Conservation (phyloP, 2,797 vertebrate species). For the Rousettus madagascariensis region DNA sequence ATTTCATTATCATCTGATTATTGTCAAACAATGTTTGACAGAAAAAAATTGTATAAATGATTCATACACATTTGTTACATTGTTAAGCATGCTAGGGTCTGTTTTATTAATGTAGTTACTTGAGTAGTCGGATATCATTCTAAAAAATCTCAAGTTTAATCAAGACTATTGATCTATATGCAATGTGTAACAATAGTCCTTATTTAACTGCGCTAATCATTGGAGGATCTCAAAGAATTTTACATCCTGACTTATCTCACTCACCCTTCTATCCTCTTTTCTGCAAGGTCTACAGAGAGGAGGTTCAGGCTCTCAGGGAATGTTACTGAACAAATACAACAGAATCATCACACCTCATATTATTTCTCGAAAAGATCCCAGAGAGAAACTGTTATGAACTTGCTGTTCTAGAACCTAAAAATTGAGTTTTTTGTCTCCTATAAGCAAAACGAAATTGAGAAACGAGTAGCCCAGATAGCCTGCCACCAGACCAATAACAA, state of each 20-base stretch:
- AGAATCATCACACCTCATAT: neutral
- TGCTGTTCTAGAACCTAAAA: neutral
- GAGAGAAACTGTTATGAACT: neutral
- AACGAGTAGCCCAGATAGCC: neutral
- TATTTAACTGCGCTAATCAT: neutral
- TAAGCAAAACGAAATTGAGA: slow-evolving; percentile 34
- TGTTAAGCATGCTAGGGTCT: slow-evolving; percentile 72
- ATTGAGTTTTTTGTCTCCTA: neutral
- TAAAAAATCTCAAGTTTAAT: slow-evolving; percentile 64
- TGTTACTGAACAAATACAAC: neutral
- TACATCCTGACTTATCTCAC: neutral
- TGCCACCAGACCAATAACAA: neutral
- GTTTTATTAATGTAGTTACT: slow-evolving; percentile 80
- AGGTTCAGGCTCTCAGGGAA: neutral
- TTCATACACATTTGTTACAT: slow-evolving; percentile 79
- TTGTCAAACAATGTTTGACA: slow-evolving; percentile 87
- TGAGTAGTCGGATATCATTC: slow-evolving; percentile 76
- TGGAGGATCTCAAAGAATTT: neutral
- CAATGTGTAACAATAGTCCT: neutral
- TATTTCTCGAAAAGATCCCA: neutral
- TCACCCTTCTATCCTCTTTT: neutral
- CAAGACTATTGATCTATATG: slow-evolving; percentile 8
- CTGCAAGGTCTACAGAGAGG: neutral
- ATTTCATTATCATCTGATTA: slow-evolving; percentile 90
- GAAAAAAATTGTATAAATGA: slow-evolving; percentile 82